Percentiles rank a stretch among this genome's conserved stretches.
phyloP scores from a whole-genome alignment of 2,888 invertebrate species.

The Diarsia dahlii region DNA sequence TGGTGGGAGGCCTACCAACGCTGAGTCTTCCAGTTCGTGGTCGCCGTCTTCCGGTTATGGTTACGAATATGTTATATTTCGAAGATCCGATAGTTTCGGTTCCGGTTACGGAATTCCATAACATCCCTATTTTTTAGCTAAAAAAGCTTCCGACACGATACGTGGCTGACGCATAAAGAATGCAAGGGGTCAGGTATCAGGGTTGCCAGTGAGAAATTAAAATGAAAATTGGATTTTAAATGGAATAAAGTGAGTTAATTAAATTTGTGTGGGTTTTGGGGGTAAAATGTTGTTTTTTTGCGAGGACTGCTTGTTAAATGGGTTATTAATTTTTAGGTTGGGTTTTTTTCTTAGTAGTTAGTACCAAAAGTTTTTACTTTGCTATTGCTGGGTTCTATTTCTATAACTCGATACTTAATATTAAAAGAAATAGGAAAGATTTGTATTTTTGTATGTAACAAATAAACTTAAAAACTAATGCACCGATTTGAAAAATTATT shows the following conservation, averaged over 20 bases:
- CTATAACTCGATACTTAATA: no score
- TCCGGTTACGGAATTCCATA: no score
- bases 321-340: background rate
- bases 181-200: slow-evolving; percentile 56
- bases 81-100: no score
- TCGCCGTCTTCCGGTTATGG: no score
- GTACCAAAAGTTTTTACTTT: background rate
- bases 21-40: no score
- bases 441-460: no score
- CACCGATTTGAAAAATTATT: no score
- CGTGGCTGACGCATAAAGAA: slow-evolving; percentile 59
- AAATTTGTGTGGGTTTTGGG: slow-evolving; percentile 13
- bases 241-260: slow-evolving; percentile 43
- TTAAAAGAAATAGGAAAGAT: no score
- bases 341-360: background rate
- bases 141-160: slow-evolving; percentile 61
- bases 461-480: no score
- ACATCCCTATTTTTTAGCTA: slow-evolving; percentile 20
- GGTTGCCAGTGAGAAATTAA: slow-evolving; percentile 45
- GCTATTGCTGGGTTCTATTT: background rate
- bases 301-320: background rate
- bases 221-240: slow-evolving; percentile 50
- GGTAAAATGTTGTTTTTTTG: slow-evolving; percentile 19
- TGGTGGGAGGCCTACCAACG: no score
- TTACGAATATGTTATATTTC: no score